phyloP scores from a whole-genome alignment of 92 coral and sea anemone genomes.

The Pocillopora meandrina region DNA sequence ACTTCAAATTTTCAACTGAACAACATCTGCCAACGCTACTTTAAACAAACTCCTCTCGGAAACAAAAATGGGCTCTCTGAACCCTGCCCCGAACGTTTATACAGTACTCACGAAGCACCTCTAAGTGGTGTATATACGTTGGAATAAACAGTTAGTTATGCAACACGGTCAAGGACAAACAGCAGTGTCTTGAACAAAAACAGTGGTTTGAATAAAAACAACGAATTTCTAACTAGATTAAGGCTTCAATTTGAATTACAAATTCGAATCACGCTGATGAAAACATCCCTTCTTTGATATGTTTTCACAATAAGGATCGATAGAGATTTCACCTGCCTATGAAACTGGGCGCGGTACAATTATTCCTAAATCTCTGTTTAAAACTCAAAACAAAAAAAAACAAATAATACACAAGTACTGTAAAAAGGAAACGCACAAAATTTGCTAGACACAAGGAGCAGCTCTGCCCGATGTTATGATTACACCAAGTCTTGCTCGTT shows the following conservation, averaged over 20 bases:
- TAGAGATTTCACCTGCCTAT: background rate
- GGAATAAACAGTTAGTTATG: background rate
- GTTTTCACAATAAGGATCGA: background rate
- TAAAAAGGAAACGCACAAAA: background rate
- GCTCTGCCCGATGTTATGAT: too few species aligned
- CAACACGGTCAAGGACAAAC: background rate
- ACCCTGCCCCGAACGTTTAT: too few species aligned
- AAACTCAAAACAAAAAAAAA: background rate
- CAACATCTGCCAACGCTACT: background rate
- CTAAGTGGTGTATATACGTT: too few species aligned
- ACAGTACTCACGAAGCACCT: too few species aligned
- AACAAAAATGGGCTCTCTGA: too few species aligned
- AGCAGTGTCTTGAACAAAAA: background rate
- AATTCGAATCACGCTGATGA: background rate
- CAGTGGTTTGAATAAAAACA: background rate
- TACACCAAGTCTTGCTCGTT: too few species aligned
- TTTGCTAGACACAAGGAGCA: background rate
- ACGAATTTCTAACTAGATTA: background rate
- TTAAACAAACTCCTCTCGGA: too few species aligned
- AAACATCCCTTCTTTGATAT: background rate
- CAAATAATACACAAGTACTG: background rate
- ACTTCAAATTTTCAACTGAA: background rate
- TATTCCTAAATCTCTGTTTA: background rate
- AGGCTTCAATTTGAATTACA: background rate
- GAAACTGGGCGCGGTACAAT: constrained; percentile 5